phyloP scores from a whole-genome alignment of 2,888 invertebrate species.

The Scrobipalpa costella region DNA sequence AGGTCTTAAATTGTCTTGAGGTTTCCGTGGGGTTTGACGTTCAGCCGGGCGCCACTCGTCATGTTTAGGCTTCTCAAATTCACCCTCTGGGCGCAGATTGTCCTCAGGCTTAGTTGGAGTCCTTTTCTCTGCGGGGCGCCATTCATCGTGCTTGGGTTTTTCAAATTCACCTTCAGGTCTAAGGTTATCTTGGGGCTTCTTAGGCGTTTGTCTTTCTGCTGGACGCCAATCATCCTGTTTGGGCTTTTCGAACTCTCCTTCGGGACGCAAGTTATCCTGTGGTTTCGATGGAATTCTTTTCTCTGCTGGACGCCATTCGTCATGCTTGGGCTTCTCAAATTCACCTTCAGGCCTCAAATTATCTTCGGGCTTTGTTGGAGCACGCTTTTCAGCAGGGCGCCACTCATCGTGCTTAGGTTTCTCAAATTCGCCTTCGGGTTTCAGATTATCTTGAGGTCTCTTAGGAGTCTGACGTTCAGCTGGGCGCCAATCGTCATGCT shows the following conservation, averaged over 20 bases:
- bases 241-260: constrained; percentile 77
- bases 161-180: constrained; percentile 81
- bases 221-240: constrained; percentile 55
- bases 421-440: constrained; percentile 77
- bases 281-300: constrained; percentile 68
- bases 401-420: constrained; percentile 57
- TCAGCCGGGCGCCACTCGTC: constrained; percentile 70
- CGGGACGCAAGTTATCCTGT: constrained; percentile 73
- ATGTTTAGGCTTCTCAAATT: constrained; percentile 72
- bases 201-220: constrained; percentile 60
- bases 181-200: constrained; percentile 79
- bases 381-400: constrained; percentile 69
- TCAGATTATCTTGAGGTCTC: constrained; percentile 75
- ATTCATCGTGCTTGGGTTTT: constrained; percentile 59
- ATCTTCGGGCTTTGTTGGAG: constrained; percentile 64
- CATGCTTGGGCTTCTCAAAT: constrained; percentile 74
- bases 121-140: constrained; percentile 77
- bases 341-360: constrained; percentile 79
- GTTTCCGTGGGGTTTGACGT: constrained; percentile 49
- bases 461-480: constrained; percentile 57
- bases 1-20: constrained; percentile 77
- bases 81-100: constrained; percentile 81
- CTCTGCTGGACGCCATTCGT: constrained; percentile 72
- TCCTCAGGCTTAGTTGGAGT: constrained; percentile 80
- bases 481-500: constrained; percentile 59